Conservation (phyloP, 2,888 invertebrate genomes). For the Danaus chrysippus region DNA sequence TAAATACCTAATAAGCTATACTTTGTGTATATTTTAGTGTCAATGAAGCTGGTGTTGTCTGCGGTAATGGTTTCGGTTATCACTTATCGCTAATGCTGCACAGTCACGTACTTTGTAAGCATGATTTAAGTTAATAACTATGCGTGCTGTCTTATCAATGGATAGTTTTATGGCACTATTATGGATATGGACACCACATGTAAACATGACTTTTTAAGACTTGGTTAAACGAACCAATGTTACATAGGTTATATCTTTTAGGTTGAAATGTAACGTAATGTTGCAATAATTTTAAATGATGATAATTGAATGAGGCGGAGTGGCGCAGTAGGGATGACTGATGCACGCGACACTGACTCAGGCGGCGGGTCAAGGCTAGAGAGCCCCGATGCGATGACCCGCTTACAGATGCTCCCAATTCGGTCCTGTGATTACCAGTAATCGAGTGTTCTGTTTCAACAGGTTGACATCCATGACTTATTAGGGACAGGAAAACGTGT, state of each 20-base stretch:
- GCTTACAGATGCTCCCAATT: slow-evolving; percentile 50
- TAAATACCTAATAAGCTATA: too few relatives aligned
- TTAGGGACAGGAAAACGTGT: too few relatives aligned
- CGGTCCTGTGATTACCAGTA: slow-evolving; percentile 32
- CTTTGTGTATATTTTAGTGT: slow-evolving; percentile 8
- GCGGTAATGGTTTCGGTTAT: slow-evolving; percentile 29
- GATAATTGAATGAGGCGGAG: slow-evolving; percentile 23
- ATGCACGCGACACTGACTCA: slow-evolving; percentile 46
- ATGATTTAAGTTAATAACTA: slow-evolving; percentile 17
- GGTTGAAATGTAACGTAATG: slow-evolving; percentile 26
- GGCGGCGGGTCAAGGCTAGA: slow-evolving; percentile 48
- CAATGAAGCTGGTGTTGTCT: slow-evolving; percentile 23
- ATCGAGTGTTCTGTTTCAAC: slow-evolving; percentile 5
- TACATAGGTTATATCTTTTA: slow-evolving; percentile 12
- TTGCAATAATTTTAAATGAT: slow-evolving; percentile 32
- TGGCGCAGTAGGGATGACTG: slow-evolving; percentile 13
- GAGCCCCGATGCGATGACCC: slow-evolving; percentile 52
- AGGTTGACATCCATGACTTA: background rate
- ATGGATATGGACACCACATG: slow-evolving; percentile 9
- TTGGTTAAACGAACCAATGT: background rate
- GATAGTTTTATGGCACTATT: slow-evolving; percentile 12
- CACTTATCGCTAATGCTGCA: slow-evolving; percentile 19
- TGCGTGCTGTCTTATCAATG: slow-evolving; percentile 22
- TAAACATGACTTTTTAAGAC: slow-evolving; percentile 3
- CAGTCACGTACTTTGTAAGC: slow-evolving; percentile 20